Evolutionary conservation across 2,113 vertebrate genomes (phyloP).

Genomic region (Hippocampus comes): DNA sequence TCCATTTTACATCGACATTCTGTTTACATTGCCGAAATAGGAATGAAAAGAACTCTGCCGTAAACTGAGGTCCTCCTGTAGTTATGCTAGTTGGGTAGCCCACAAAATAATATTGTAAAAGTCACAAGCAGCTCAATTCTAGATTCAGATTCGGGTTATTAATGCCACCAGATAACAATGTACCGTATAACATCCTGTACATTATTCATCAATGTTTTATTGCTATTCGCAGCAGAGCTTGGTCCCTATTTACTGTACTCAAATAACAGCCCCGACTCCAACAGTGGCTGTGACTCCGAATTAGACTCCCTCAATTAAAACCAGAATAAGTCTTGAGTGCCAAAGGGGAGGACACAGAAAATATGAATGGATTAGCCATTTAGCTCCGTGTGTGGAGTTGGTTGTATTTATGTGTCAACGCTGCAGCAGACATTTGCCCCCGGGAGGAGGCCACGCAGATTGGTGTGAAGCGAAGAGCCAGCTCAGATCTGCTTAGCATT

Average conservation of each 20-base stretch:
- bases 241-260: not conserved
- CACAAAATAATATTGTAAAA: too few relatives aligned
- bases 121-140: too few relatives aligned
- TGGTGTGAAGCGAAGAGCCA: conserved; percentile 68
- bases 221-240: not conserved
- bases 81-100: too few relatives aligned
- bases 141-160: too few relatives aligned
- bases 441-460: conserved; percentile 56
- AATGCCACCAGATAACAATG: too few relatives aligned
- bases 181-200: too few relatives aligned
- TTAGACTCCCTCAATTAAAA: conserved; percentile 33
- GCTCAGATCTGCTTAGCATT: conserved; percentile 54
- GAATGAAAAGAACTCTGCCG: too few relatives aligned
- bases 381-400: conserved; percentile 22
- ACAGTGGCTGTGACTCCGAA: not conserved
- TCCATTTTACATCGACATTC: too few relatives aligned
- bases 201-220: too few relatives aligned
- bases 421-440: conserved; percentile 64
- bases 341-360: conserved; percentile 14
- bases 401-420: conserved; percentile 30
- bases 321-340: conserved; percentile 9
- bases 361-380: conserved; percentile 34
- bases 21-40: too few relatives aligned
- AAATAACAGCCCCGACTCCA: not conserved
- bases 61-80: too few relatives aligned